Conservation (phyloP, 2,113 vertebrate genomes). For the Mus spicilegus region DNA sequence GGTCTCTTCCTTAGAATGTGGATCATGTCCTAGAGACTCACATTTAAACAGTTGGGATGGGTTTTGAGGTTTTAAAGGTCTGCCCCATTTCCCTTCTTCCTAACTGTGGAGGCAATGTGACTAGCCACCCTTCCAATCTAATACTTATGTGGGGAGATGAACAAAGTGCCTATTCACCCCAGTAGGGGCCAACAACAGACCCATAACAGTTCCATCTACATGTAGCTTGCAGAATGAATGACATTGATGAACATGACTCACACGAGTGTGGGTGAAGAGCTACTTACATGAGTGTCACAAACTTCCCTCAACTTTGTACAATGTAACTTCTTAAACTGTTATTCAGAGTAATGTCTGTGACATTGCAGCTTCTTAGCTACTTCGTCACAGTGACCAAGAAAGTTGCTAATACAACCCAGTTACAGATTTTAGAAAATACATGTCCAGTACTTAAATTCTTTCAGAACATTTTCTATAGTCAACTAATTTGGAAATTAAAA, state of each 20-base stretch:
- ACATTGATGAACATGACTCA: background rate
- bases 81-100: background rate
- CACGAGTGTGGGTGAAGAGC: background rate
- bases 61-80: background rate
- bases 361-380: background rate
- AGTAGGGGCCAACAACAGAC: background rate
- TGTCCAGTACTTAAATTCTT: background rate
- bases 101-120: background rate
- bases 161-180: background rate
- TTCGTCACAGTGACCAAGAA: background rate
- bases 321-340: background rate
- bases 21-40: background rate
- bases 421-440: background rate
- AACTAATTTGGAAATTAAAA: conserved; percentile 44
- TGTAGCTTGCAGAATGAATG: background rate
- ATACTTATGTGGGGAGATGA: background rate
- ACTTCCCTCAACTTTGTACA: no score
- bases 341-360: background rate
- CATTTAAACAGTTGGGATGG: background rate
- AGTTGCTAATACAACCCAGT: background rate
- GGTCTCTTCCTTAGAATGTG: background rate
- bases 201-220: background rate
- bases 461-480: background rate
- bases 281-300: background rate
- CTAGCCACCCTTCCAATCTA: no score